Base-by-base conservation (phyloP, 2,113 vertebrate genomes). In the Phrynosoma platyrhinos region DNA sequence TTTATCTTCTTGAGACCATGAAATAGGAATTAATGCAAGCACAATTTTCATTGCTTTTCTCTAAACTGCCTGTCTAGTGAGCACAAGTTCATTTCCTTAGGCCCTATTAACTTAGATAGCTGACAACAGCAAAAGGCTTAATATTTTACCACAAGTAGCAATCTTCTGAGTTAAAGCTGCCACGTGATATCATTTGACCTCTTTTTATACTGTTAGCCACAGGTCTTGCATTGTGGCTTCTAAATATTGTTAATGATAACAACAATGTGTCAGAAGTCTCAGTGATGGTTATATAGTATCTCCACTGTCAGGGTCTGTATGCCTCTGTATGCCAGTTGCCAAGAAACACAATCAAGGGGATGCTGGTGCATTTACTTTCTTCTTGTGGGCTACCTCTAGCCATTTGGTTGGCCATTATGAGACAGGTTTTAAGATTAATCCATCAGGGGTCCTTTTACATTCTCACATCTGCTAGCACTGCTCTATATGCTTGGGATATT, bases 141-240 rank as follows among this genome's bases (percentile, higher is more conserved):
- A 18, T 69, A 21, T 90, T 47, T 87, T 89, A 90, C 82, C 53
- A 76, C 90, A 89, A 88, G 88, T 42, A 68, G 88, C 42, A 78
- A 89, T 92, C 91, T 88, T 66, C 87, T 68, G 89, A 88, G 91
- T n/a, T 40, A 58, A 91, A 89, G 90, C 92, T 93, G 89, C 82
- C 88, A 86, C 84, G 92, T 91, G 83, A 90, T 89, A 89, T 82
- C 83, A 58, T 90, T 90, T 93, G 91, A 91, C 92, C 87, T 94
- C 91, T 93, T 92, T 92, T 88, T 93, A 86, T 71, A 72, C 16
- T 30, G 40, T 58, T 20, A 62, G n/a, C 21, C 30, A 79, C 30
- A 91, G 36, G n/a, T 47, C 10, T 76, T 82, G 68, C 47, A 20
- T 27, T 69, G 47, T 79, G 47, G 21, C 74, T 83, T 91, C 81